Evolutionary conservation across 2,888 invertebrate species (phyloP).

Genomic region (Trissolcus japonicus): DNA sequence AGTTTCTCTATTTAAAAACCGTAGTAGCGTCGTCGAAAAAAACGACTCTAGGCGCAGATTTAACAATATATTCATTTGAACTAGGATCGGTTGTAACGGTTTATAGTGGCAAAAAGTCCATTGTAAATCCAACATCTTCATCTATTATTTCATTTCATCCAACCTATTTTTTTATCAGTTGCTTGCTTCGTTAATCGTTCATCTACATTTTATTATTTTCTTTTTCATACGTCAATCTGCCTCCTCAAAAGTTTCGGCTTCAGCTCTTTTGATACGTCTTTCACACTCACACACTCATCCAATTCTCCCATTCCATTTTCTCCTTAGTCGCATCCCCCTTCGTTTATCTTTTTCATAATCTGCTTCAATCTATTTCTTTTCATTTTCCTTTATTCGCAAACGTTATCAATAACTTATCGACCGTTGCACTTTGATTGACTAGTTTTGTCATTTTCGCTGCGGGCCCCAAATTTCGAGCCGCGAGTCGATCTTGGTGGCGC

Average conservation of each 20-base stretch:
- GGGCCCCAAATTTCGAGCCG: constrained; percentile 22
- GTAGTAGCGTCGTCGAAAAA: constrained; percentile 58
- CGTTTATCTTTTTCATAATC: constrained; percentile 45
- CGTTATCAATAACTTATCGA: constrained; percentile 65
- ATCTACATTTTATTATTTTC: constrained; percentile 38
- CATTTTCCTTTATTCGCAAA: constrained; percentile 59
- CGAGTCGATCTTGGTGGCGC: constrained; percentile 11
- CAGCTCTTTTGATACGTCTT: constrained; percentile 23
- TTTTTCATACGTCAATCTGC: constrained; percentile 14
- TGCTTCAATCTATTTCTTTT: constrained; percentile 36
- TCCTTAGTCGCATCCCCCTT: constrained; percentile 5
- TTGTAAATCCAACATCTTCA: constrained; percentile 11
- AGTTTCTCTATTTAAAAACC: constrained; percentile 58
- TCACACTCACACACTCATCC: constrained; percentile 33
- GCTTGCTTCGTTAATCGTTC: constrained; percentile 24
- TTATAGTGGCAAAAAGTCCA: constrained; percentile 35
- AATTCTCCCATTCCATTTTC: constrained; percentile 33
- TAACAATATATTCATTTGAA: constrained; percentile 62
- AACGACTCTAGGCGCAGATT: constrained; percentile 66
- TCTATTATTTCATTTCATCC: background rate
- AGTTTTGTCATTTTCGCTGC: constrained; percentile 70
- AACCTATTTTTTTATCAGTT: constrained; percentile 21
- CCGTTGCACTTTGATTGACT: constrained; percentile 77
- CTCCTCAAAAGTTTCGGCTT: constrained; percentile 48
- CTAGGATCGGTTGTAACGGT: constrained; percentile 57